These are phyloP conservation scores for Gallinago solitaria DNA, from an alignment of 2,797 vertebrate species.

Conservation along the genomic window DNA sequence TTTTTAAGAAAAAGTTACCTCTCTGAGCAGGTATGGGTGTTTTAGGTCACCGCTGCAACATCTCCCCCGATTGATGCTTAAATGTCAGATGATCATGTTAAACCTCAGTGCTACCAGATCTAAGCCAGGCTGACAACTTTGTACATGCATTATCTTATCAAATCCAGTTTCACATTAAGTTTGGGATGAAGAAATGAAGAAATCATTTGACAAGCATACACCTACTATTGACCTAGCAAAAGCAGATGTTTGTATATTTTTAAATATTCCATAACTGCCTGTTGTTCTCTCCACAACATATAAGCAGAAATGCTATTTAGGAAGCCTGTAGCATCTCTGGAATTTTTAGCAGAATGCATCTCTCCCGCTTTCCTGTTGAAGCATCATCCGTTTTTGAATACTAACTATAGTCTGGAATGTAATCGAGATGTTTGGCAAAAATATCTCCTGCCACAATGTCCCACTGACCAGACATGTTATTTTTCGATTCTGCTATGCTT, in stretches of 20 bases:
- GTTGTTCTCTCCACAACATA: not conserved
- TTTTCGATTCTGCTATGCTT: not conserved
- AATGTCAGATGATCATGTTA: not conserved
- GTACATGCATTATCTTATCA: not conserved
- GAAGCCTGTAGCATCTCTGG: not conserved
- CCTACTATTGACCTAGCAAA: not conserved
- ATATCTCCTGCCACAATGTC: conserved; percentile 50
- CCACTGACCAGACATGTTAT: conserved; percentile 13
- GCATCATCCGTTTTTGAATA: conserved; percentile 46
- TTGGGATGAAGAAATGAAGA: not conserved
- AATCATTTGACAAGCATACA: not conserved
- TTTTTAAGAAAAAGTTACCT: not conserved
- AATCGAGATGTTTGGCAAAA: conserved; percentile 60
- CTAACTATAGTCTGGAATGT: conserved; percentile 80
- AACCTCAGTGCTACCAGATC: not conserved
- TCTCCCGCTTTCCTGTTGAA: conserved; percentile 20
- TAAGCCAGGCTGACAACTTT: not conserved
- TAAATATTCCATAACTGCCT: not conserved
- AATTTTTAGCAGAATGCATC: conserved; percentile 4
- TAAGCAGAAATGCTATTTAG: conserved; percentile 6
- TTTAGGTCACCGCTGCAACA: not conserved
- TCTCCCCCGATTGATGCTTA: not conserved
- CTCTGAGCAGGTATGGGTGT: not conserved
- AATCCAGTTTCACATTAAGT: not conserved
- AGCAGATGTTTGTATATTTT: not conserved